These are phyloP conservation scores for Camptogramma bilineatum DNA, from an alignment of 2,888 invertebrate genomes.

Conservation along the genomic window DNA sequence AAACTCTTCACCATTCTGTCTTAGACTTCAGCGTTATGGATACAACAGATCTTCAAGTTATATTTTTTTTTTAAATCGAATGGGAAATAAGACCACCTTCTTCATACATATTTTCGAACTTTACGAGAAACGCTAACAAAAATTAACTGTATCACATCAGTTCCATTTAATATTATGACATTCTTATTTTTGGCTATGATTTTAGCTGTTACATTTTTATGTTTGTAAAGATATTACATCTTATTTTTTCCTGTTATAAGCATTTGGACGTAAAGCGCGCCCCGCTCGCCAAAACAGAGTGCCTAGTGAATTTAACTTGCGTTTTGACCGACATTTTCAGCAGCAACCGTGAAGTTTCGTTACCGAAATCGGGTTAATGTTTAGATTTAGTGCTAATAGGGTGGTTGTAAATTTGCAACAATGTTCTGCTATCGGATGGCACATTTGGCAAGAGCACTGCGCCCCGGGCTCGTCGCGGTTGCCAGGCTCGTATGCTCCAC, in stretches of 20 bases:
- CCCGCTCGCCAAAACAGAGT: conserved; percentile 55
- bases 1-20: too few relatives aligned
- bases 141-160: too few relatives aligned
- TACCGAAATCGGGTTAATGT: conserved; percentile 83
- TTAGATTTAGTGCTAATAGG: conserved; percentile 86
- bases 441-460: conserved; percentile 78
- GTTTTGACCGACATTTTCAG: conserved; percentile 71
- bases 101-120: too few relatives aligned
- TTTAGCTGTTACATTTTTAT: too few relatives aligned
- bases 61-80: too few relatives aligned
- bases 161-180: too few relatives aligned
- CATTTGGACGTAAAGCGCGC: conserved; percentile 50
- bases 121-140: too few relatives aligned
- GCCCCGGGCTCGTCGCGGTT: conserved; percentile 65
- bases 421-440: conserved; percentile 83
- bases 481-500: conserved; percentile 72
- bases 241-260: conserved; percentile 39
- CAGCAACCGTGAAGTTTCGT: conserved; percentile 76
- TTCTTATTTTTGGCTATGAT: too few relatives aligned
- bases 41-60: too few relatives aligned
- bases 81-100: too few relatives aligned
- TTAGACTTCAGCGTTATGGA: too few relatives aligned
- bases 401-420: conserved; percentile 81
- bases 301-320: conserved; percentile 61
- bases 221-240: not conserved